phyloP scores from a whole-genome alignment of 2,113 vertebrate genomes.

The Ibidorhyncha struthersii region DNA sequence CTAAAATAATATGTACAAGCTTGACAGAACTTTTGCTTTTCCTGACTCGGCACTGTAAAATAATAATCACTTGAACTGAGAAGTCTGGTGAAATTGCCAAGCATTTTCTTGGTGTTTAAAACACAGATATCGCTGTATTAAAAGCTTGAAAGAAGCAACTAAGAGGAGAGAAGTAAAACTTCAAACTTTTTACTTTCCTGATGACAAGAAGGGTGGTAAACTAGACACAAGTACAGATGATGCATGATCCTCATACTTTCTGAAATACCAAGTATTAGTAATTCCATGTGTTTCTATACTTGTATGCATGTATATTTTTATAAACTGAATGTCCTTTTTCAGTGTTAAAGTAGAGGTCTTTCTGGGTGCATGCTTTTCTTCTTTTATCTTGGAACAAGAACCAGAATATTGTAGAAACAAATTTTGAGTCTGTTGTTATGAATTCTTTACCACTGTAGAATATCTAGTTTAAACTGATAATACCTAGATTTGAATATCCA shows the following conservation, averaged over 20 bases:
- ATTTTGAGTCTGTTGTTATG: background rate
- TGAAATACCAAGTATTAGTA: background rate
- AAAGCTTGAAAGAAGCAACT: background rate
- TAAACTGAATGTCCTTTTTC: background rate
- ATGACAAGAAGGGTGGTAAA: background rate
- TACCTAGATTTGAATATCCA: background rate
- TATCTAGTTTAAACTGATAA: background rate
- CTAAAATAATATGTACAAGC: background rate
- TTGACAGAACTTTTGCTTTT: background rate
- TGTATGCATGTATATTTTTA: background rate
- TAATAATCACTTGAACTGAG: background rate
- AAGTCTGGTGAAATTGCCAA: background rate
- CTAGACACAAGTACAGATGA: background rate
- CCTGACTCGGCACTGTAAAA: background rate
- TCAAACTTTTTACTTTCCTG: background rate
- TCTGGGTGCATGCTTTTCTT: background rate
- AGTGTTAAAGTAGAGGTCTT: background rate
- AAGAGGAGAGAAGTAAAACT: background rate
- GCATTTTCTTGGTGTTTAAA: background rate
- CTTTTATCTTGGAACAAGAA: background rate
- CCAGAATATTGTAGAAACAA: background rate
- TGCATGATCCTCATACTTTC: background rate
- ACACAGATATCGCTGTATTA: background rate
- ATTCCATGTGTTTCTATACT: background rate
- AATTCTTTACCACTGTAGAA: background rate